A percentile compares a stretch with the other conserved stretches of the same genome.
phyloP scores from a whole-genome alignment of 1,140 invertebrate genomes.

The Drosophila tsacasi region DNA sequence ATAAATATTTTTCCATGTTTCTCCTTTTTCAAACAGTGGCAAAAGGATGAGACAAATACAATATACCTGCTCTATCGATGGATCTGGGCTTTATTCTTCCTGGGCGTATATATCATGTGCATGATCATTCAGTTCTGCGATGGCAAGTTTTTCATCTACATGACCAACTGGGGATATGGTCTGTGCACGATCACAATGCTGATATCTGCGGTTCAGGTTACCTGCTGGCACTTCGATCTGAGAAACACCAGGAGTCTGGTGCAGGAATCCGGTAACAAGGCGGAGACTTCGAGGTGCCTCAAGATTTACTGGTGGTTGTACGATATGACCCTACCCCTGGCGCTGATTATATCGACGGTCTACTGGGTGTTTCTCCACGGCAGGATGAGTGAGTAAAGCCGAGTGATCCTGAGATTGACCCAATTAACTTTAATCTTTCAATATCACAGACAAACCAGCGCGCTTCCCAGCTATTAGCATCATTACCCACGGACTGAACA shows the following conservation, averaged over 20 bases:
- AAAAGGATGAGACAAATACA: slow-evolving; percentile 79
- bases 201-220: slow-evolving; percentile 70
- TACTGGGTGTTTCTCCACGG: slow-evolving; percentile 89
- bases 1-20: neutral
- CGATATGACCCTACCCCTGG: slow-evolving; percentile 86
- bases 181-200: slow-evolving; percentile 85
- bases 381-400: slow-evolving; percentile 74
- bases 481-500: slow-evolving; percentile 90
- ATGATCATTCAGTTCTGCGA: slow-evolving; percentile 85
- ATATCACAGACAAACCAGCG: slow-evolving; percentile 65
- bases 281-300: slow-evolving; percentile 47
- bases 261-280: slow-evolving; percentile 63
- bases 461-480: slow-evolving; percentile 87
- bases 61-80: slow-evolving; percentile 87
- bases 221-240: slow-evolving; percentile 76
- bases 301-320: slow-evolving; percentile 87
- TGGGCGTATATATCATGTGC: slow-evolving; percentile 86
- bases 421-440: neutral
- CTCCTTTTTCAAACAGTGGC: slow-evolving; percentile 85
- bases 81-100: slow-evolving; percentile 86
- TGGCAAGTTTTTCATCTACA: slow-evolving; percentile 88
- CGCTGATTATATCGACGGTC: slow-evolving; percentile 87
- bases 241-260: slow-evolving; percentile 55
- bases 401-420: neutral
- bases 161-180: slow-evolving; percentile 91